Evolutionary conservation across 2,888 invertebrate species (phyloP).

Genomic region (Drosophila barbarae): DNA sequence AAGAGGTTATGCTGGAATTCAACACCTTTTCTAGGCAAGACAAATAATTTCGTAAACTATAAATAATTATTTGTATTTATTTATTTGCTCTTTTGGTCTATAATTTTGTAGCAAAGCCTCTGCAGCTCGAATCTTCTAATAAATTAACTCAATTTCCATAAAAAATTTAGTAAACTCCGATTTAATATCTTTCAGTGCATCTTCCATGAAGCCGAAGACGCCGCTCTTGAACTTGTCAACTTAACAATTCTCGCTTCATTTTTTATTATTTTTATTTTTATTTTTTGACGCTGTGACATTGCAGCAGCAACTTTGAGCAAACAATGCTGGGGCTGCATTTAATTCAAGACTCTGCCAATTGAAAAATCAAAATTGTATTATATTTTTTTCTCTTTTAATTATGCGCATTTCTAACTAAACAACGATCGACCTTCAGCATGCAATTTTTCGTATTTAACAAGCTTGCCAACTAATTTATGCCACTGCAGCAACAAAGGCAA

Average conservation of each 20-base stretch:
- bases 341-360: conserved; percentile 58
- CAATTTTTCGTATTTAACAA: conserved; percentile 36
- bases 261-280: not conserved
- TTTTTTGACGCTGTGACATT: conserved; percentile 48
- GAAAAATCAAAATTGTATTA: conserved; percentile 61
- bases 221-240: conserved; percentile 70
- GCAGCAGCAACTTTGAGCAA: conserved; percentile 54
- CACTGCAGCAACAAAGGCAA: conserved; percentile 47
- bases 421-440: conserved; percentile 42
- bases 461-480: conserved; percentile 56
- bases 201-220: conserved; percentile 3
- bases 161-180: not conserved
- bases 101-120: too few relatives aligned
- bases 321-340: conserved; percentile 41
- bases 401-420: conserved; percentile 71
- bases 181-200: conserved; percentile 1
- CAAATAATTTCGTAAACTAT: not conserved
- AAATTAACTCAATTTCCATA: not conserved
- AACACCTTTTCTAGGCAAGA: not conserved
- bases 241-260: conserved; percentile 35
- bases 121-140: too few relatives aligned
- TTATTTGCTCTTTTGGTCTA: too few relatives aligned
- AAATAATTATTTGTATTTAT: too few relatives aligned
- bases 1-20: not conserved
- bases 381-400: conserved; percentile 45